Evolutionary conservation across 2,113 vertebrate genomes (phyloP), one percentile per base, ranked within the genome.

Genomic region (Centropus unirufus): DNA sequence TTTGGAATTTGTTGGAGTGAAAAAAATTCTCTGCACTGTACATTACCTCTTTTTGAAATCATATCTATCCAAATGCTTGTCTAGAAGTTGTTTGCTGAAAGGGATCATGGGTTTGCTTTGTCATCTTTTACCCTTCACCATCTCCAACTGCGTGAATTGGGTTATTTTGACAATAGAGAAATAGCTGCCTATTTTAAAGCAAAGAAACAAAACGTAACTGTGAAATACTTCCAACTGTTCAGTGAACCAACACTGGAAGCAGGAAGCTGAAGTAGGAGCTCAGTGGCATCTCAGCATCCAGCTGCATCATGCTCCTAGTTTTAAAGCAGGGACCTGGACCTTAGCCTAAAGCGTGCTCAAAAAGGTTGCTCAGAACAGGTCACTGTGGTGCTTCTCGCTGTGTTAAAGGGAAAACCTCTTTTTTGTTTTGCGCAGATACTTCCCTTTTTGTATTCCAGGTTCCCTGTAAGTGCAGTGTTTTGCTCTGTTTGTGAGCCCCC

Each of bases 331-430:
- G 18, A 21, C 17, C 54, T 49, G 19, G 22, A 3, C 5, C 27
- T 64, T 17, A 72, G 29, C 42, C 51, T 49, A 69, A 20, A n/a
- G 27, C 49, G 5, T 2, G 1, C 36, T n/a, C n/a, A n/a, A n/a
- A 22, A 12, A 64, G 32, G 52, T 24, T 80, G 58, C 68, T 67
- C 52, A 1, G 6, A 2, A 2, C 7, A 21, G 66, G 42, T 77
- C 0, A 0, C 30, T 54, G 76, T 2, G 7, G 21, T 47, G 27
- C 19, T 55, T 11, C 46, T 15, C 0, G 11, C n/a, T 1, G 0
- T 0, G 10, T 5, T 46, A 6, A 22, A 36, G 36, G n/a, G 47
- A 29, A 34, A 11, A 8, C 55, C 18, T 23, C 26, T 51, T 12
- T 13, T 12, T 39, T 52, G 1, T 29, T 62, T 27, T 8, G 40